Evolutionary conservation across 2,888 invertebrate genomes (phyloP).

Genomic region (Phytoseiulus persimilis): DNA sequence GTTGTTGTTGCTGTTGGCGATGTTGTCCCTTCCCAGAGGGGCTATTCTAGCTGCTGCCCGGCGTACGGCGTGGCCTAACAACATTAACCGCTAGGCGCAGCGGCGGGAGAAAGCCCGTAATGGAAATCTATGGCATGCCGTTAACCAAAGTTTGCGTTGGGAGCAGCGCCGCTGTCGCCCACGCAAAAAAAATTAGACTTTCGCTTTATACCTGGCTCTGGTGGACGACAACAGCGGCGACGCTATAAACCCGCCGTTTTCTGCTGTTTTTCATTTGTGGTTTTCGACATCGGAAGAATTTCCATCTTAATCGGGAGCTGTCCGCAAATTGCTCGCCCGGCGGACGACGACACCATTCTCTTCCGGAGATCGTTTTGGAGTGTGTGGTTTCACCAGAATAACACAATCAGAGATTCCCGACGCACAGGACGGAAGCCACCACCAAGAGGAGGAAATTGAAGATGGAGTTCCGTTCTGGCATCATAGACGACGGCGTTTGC

Average conservation of each 20-base stretch:
- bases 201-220: neutral
- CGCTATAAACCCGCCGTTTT: neutral
- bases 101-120: neutral
- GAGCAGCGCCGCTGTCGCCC: neutral
- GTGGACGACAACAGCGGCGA: neutral
- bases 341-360: no score
- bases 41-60: neutral
- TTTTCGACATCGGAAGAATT: no score
- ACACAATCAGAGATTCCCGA: neutral
- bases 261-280: no score
- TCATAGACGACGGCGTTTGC: neutral
- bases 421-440: neutral
- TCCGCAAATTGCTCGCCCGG: no score
- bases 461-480: neutral
- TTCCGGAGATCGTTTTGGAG: no score
- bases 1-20: neutral
- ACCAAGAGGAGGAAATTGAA: neutral
- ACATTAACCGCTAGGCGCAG: neutral
- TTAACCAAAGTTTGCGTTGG: neutral
- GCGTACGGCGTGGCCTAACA: slow-evolving; percentile 5
- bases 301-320: no score
- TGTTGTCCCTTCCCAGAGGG: neutral
- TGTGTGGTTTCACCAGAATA: no score
- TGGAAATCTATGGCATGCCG: neutral
- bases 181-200: neutral